phyloP scores from a whole-genome alignment of 2,888 invertebrate species.

The Diaperis boleti region DNA sequence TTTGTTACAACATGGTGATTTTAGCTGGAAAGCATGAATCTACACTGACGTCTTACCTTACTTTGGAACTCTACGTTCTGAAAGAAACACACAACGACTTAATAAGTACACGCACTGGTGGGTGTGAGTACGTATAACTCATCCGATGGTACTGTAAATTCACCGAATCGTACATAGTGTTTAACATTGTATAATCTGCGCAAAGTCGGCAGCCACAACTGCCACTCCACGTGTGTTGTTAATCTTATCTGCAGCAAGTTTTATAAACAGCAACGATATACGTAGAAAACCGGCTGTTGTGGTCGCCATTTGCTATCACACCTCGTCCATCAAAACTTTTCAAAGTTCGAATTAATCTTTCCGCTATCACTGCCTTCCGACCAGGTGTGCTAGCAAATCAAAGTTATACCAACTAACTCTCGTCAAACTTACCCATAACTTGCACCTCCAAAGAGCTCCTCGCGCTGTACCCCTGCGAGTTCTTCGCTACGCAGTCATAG shows the following conservation, averaged over 20 bases:
- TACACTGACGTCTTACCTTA: constrained; percentile 44
- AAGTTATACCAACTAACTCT: too few species aligned
- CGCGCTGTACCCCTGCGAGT: constrained; percentile 90
- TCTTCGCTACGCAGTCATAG: constrained; percentile 94
- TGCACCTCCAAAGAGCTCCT: constrained; percentile 90
- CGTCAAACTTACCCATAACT: constrained; percentile 97
- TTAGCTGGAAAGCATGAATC: constrained; percentile 36
- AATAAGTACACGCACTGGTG: constrained; percentile 9
- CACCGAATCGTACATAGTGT: not conserved
- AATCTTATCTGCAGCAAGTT: too few species aligned
- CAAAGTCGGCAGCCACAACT: too few species aligned
- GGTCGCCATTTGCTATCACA: too few species aligned
- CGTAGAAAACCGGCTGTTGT: too few species aligned
- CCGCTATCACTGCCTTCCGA: too few species aligned
- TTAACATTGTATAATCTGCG: too few species aligned
- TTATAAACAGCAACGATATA: too few species aligned
- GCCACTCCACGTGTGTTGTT: not conserved
- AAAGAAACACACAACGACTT: constrained; percentile 41
- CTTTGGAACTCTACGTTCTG: constrained; percentile 39
- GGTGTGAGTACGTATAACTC: not conserved
- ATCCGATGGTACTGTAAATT: constrained; percentile 15
- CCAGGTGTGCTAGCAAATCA: too few species aligned
- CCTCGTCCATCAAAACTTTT: too few species aligned
- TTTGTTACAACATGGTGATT: constrained; percentile 39
- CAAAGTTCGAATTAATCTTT: too few species aligned